A percentile compares a stretch with the other conserved stretches of the same genome.
Conservation (phyloP, 92 coral and sea anemone genomes). For the Phenganax subtilis region DNA sequence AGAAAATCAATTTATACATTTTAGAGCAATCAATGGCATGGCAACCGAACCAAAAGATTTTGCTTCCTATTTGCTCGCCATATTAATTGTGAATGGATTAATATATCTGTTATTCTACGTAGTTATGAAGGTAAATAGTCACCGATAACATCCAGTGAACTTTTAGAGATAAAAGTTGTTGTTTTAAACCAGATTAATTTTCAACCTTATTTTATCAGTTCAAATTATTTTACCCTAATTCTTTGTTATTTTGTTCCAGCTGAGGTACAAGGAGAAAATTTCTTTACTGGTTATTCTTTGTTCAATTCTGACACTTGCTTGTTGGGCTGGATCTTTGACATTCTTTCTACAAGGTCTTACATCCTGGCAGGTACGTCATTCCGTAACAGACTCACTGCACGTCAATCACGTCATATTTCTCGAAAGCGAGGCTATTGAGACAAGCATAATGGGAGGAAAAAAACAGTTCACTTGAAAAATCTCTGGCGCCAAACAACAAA, state of each 20-base stretch:
- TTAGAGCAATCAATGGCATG: slow-evolving; percentile 87
- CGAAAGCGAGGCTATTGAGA: background rate
- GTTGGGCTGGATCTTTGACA: slow-evolving; percentile 74
- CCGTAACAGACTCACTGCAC: background rate
- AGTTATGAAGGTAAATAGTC: slow-evolving; percentile 74
- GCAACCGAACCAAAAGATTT: slow-evolving; percentile 78
- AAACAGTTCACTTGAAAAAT: no score
- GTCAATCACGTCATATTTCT: background rate
- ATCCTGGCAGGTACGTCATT: slow-evolving; percentile 86
- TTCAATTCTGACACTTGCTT: slow-evolving; percentile 52
- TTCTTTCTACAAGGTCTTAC: slow-evolving; percentile 78
- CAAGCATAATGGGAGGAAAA: background rate
- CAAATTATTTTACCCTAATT: background rate
- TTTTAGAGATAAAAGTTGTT: background rate
- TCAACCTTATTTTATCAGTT: background rate
- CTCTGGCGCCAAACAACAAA: no score
- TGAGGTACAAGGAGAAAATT: slow-evolving; percentile 73
- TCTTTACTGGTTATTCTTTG: slow-evolving; percentile 53
- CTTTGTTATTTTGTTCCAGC: slow-evolving; percentile 41
- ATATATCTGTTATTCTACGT: slow-evolving; percentile 90
- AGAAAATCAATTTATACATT: slow-evolving; percentile 11
- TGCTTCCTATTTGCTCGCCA: slow-evolving; percentile 90
- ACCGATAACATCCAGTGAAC: no score
- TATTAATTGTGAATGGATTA: slow-evolving; percentile 85
- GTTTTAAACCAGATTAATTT: background rate